These are phyloP conservation scores for Caenorhabditis briggsae DNA, from an alignment of 1,140 invertebrate genomes.

Conservation along the genomic window DNA sequence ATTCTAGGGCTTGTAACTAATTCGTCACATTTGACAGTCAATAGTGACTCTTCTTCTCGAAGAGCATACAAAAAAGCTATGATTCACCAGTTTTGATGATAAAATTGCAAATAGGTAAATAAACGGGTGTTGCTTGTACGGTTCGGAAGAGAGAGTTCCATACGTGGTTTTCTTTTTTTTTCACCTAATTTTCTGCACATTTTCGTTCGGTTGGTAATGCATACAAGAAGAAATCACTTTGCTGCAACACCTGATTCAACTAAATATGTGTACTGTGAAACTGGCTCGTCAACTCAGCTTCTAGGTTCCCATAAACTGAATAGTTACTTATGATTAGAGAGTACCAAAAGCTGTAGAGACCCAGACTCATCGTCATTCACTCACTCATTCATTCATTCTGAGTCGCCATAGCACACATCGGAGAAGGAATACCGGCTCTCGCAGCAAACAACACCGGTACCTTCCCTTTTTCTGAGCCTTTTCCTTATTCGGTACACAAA, in stretches of 20 bases:
- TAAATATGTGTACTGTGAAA: neutral
- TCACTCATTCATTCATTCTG: conserved; percentile 31
- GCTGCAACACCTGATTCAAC: neutral
- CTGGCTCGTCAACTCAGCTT: neutral
- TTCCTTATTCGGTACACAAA: conserved; percentile 52
- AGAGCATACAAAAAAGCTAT: conserved; percentile 31
- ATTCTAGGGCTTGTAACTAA: neutral
- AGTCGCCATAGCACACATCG: neutral
- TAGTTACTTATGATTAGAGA: conserved; percentile 1
- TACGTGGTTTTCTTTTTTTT: neutral
- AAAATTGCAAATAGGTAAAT: conserved; percentile 43
- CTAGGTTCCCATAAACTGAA: conserved; percentile 20
- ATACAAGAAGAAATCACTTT: no score
- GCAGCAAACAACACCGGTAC: conserved; percentile 20
- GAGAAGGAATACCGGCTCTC: conserved; percentile 25
- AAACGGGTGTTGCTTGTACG: neutral
- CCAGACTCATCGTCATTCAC: conserved; percentile 45
- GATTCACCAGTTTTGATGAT: conserved; percentile 23
- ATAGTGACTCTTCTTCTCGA: conserved; percentile 18
- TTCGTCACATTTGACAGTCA: conserved; percentile 13
- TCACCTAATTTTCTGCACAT: neutral
- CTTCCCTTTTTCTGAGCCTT: conserved; percentile 16
- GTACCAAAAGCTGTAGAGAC: neutral
- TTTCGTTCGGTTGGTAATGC: neutral
- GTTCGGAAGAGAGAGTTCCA: neutral